A percentile compares a stretch with the other conserved stretches of the same genome.
Evolutionary conservation across 2,113 vertebrate genomes (phyloP).

Genomic region (Pyrgilauda ruficollis): DNA sequence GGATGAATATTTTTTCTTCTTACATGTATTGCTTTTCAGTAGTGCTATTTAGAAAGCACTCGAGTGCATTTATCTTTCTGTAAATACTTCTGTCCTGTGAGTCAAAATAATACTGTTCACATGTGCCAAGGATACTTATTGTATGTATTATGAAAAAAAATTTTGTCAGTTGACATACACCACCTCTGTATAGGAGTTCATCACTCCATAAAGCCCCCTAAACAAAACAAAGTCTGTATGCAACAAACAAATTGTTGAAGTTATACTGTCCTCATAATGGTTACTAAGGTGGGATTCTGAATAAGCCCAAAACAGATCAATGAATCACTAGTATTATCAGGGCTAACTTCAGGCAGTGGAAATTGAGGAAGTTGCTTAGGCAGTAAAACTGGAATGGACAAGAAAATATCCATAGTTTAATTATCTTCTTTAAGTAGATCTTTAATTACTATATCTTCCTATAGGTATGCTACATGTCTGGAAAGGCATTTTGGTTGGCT

Average conservation of each 20-base stretch:
- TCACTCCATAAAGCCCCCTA: not conserved
- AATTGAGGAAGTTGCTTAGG: not conserved
- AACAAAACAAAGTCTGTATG: not conserved
- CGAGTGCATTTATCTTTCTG: not conserved
- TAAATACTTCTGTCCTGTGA: not conserved
- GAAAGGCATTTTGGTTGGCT: not conserved
- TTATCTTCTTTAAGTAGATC: not conserved
- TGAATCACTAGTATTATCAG: not conserved
- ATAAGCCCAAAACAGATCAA: not conserved
- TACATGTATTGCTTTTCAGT: not conserved
- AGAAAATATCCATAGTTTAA: not conserved
- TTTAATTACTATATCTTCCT: not conserved
- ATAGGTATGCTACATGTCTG: not conserved
- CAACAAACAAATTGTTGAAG: not conserved
- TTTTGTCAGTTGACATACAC: not conserved
- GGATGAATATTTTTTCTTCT: slow-evolving; percentile 6
- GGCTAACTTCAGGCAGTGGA: not conserved
- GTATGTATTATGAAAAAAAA: not conserved
- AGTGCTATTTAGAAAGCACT: not conserved
- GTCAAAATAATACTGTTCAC: not conserved
- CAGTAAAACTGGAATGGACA: not conserved
- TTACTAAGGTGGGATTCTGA: not conserved
- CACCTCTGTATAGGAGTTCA: not conserved
- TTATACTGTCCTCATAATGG: not conserved
- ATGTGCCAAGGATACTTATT: not conserved